Base-by-base conservation (phyloP, 2,888 invertebrate species). In the Notodonta dromedarius region DNA sequence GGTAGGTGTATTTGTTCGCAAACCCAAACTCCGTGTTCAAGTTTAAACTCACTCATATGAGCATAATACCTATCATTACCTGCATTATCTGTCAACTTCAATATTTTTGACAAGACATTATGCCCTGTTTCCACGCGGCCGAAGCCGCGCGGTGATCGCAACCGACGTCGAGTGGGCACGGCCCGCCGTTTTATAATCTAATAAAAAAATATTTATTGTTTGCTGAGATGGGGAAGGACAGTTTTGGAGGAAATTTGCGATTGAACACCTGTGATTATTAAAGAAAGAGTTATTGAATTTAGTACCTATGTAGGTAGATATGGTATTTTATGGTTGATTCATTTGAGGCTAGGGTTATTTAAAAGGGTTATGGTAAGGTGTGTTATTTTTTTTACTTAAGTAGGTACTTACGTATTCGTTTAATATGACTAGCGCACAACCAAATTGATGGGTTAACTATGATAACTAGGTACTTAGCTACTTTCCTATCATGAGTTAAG, bases 121-220 rank as follows among this genome's bases (percentile, higher is more conserved):
- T 69, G 67, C 48, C 62, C 69, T 63, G 14, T 71, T 74, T 59
- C 65, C 73, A 66, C 78, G 64, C 63, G 63, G 66, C 56, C 57
- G 63, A 40, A 58, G 56, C 59, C 51, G 50, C 16, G 16, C 50
- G 59, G n/a, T 63, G 39, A 61, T 65, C 60, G 51, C 52, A 40
- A 54, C 55, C 69, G 80, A 76, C 78, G 67, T 79, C 40, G 60
- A 80, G 80, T 73, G 72, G 65, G 58, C 58, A 60, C 60, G 66
- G 44, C 59, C 50, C 55, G 59, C 54, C 60, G 58, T 59, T 59
- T 53, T 5, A 53, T 44, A 16, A 58, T 58, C 57, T n/a, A 2
- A 3, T 5, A 35, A 53, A 35, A 35, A 24, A 35, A 4, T 12
- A 39, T 32, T 51, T n/a, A n/a, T 53, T 53, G 53, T 35, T 39